Percentiles rank a stretch among this genome's conserved stretches.
Evolutionary conservation across 2,888 invertebrate species (phyloP).

Genomic region (Chrysolina oricalcia): DNA sequence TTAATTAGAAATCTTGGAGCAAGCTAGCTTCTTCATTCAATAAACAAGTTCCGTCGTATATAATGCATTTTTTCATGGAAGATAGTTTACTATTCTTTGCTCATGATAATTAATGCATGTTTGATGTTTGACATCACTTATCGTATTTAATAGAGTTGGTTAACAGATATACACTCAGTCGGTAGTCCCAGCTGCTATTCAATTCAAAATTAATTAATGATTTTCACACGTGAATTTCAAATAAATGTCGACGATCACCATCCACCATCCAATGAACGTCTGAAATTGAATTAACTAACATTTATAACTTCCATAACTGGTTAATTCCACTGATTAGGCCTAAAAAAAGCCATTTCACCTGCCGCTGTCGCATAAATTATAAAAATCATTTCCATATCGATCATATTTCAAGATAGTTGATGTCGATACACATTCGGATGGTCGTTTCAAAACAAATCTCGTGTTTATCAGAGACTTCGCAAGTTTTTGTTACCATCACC

Average conservation of each 20-base stretch:
- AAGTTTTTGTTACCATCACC: slow-evolving; percentile 28
- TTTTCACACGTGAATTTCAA: neutral
- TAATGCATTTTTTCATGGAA: no score
- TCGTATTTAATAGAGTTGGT: neutral
- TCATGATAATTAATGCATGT: neutral
- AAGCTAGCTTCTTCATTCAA: no score
- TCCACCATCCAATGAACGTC: neutral
- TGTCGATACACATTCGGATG: slow-evolving; percentile 14
- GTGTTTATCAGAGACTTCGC: slow-evolving; percentile 25
- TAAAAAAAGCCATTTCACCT: neutral
- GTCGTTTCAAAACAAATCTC: slow-evolving; percentile 19
- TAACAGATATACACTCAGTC: neutral
- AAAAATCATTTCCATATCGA: slow-evolving; percentile 15
- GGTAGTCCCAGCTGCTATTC: neutral
- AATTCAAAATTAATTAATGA: neutral
- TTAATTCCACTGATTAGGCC: neutral
- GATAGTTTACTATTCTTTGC: neutral
- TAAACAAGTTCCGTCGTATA: no score
- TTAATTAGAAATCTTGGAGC: no score
- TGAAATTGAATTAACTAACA: neutral
- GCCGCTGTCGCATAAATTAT: neutral
- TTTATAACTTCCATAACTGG: neutral
- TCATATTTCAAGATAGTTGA: slow-evolving; percentile 8
- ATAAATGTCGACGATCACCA: neutral
- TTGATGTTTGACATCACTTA: neutral